These are phyloP conservation scores for Opisthocomus hoazin DNA, from an alignment of 2,113 vertebrate species.

Conservation along the genomic window DNA sequence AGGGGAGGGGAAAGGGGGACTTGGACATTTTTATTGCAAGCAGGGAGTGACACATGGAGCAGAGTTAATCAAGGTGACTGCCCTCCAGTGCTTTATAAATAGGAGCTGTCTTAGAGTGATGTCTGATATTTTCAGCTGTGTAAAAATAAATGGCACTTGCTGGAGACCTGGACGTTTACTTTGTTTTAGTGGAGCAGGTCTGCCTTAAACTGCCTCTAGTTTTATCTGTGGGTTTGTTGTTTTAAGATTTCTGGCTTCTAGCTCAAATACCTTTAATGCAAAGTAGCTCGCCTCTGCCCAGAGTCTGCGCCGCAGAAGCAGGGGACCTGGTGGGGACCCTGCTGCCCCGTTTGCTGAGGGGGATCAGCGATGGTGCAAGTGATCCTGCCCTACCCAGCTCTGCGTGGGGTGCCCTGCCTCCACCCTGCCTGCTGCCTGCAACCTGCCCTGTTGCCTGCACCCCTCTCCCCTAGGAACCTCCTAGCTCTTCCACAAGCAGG, in stretches of 20 bases:
- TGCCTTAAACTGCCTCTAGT: neutral
- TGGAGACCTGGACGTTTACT: neutral
- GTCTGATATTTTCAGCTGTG: neutral
- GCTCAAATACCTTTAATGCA: neutral
- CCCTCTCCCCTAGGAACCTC: neutral
- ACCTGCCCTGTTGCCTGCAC: neutral
- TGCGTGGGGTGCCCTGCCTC: neutral
- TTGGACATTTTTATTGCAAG: neutral
- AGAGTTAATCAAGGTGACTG: constrained; percentile 3
- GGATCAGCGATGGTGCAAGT: neutral
- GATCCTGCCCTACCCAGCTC: neutral
- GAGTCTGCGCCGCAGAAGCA: fast-evolving
- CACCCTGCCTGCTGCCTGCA: neutral
- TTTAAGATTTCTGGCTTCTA: neutral
- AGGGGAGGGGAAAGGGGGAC: neutral
- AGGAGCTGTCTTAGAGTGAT: neutral
- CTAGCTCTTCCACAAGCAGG: neutral
- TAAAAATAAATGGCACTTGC: neutral
- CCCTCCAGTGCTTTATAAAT: neutral
- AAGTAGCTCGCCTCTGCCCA: neutral
- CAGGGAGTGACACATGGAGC: neutral
- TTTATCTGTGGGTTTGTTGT: constrained; percentile 11
- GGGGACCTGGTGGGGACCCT: neutral
- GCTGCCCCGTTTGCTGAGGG: neutral
- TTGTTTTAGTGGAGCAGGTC: neutral